Conservation (phyloP, 1,140 invertebrate genomes). For the Cotesia typhae region DNA sequence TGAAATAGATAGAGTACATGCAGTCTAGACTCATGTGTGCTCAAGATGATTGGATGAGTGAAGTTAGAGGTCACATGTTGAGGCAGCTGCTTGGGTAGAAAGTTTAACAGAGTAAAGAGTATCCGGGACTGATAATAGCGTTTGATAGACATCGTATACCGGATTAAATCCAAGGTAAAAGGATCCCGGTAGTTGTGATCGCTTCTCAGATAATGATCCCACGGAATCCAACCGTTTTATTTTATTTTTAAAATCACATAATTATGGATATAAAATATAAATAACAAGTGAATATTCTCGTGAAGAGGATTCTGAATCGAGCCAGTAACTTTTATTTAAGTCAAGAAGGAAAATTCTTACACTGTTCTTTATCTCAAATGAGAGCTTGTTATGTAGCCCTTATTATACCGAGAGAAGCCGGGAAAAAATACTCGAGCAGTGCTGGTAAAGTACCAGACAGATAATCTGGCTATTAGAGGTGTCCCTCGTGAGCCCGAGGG, state of each 20-base stretch:
- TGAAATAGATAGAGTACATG: slow-evolving; percentile 8
- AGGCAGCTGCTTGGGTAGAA: not conserved
- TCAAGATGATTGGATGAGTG: too few species aligned
- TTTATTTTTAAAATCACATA: too few species aligned
- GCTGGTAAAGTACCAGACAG: slow-evolving; percentile 45
- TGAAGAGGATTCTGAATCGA: too few species aligned
- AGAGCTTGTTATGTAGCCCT: slow-evolving; percentile 52
- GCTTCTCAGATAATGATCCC: too few species aligned
- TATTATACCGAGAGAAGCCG: slow-evolving; percentile 43
- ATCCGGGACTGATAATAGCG: not conserved
- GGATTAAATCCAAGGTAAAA: slow-evolving; percentile 20
- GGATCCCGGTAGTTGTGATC: not conserved
- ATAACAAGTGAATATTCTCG: too few species aligned
- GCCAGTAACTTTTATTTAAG: not conserved
- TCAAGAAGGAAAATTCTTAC: not conserved
- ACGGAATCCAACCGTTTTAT: too few species aligned
- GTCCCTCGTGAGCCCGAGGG: slow-evolving; percentile 56
- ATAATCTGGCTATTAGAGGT: slow-evolving; percentile 66
- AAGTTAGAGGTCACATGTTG: too few species aligned
- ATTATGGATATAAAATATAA: too few species aligned
- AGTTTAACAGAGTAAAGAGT: slow-evolving; percentile 20
- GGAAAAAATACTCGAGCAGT: slow-evolving; percentile 42
- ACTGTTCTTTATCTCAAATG: slow-evolving; percentile 2
- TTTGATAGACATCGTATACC: not conserved
- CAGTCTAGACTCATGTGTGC: too few species aligned